Evolutionary conservation across 2,888 invertebrate genomes (phyloP).

Genomic region (Pantelozetes paolii): DNA sequence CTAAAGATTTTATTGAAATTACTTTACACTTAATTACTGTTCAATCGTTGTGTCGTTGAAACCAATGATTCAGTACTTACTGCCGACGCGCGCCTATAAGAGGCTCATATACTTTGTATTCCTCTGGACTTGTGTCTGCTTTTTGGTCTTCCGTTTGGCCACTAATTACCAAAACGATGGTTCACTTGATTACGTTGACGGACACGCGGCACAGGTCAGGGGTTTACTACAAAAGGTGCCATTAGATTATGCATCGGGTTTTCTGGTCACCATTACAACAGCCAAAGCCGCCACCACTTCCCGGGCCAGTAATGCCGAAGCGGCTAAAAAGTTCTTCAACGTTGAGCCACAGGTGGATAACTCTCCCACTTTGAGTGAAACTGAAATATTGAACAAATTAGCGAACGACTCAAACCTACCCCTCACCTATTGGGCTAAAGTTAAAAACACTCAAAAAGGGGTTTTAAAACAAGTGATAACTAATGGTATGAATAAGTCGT

Average conservation of each 20-base stretch:
- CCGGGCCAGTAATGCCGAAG: conserved; percentile 24
- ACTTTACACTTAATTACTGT: background rate
- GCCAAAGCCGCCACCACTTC: conserved; percentile 13
- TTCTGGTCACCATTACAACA: conserved; percentile 40
- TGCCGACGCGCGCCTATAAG: conserved; percentile 46
- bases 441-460: conserved; percentile 52
- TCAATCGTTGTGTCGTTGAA: background rate
- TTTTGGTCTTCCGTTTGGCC: conserved; percentile 47
- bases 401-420: conserved; percentile 69
- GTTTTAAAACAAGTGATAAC: conserved; percentile 62
- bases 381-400: conserved; percentile 50
- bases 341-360: conserved; percentile 62
- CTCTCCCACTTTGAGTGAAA: conserved; percentile 64
- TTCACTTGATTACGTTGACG: conserved; percentile 44
- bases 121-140: conserved; percentile 48
- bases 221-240: conserved; percentile 47
- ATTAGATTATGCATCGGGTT: conserved; percentile 40
- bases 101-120: conserved; percentile 47
- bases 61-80: conserved; percentile 41
- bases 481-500: conserved; percentile 60
- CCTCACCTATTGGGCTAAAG: conserved; percentile 67
- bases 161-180: conserved; percentile 42
- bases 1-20: background rate
- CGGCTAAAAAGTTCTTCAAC: conserved; percentile 52
- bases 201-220: conserved; percentile 43